Percentiles rank a stretch among this genome's conserved stretches.
Conservation (phyloP, 2,113 vertebrate genomes). For the Tupaia chinensis region DNA sequence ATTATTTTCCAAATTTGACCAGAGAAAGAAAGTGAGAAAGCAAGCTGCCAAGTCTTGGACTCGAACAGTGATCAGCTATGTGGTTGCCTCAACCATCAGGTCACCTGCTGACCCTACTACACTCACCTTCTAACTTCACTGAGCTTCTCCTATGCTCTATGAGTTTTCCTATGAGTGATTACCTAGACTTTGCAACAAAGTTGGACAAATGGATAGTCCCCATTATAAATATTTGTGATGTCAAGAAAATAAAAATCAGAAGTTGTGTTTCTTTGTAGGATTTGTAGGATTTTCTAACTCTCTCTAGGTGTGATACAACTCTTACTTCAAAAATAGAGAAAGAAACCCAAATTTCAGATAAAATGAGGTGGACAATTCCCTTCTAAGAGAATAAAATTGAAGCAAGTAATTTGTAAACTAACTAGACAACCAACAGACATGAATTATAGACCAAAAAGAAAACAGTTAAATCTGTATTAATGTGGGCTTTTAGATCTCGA, state of each 20-base stretch:
- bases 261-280: slow-evolving; percentile 20
- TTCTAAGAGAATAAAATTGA: slow-evolving; percentile 1
- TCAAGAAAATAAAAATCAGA: slow-evolving; percentile 51
- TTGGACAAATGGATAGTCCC: slow-evolving; percentile 42
- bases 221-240: not conserved
- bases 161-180: slow-evolving; percentile 53
- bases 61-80: too few relatives aligned
- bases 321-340: slow-evolving; percentile 29
- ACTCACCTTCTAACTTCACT: slow-evolving; percentile 63
- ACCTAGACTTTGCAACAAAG: not conserved
- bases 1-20: too few relatives aligned
- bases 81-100: too few relatives aligned
- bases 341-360: slow-evolving; percentile 24
- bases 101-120: too few relatives aligned
- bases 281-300: slow-evolving; percentile 5
- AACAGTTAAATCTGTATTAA: slow-evolving; percentile 24
- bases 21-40: too few relatives aligned
- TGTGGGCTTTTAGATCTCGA: slow-evolving; percentile 47
- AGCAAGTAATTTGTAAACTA: slow-evolving; percentile 32
- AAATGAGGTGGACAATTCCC: slow-evolving; percentile 20
- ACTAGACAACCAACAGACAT: not conserved
- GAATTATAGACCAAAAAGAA: slow-evolving; percentile 35
- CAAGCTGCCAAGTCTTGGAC: too few relatives aligned
- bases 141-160: slow-evolving; percentile 52
- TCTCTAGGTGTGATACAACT: not conserved